These are phyloP conservation scores for Acronicta leporina DNA, from an alignment of 2,888 invertebrate species.

Conservation along the genomic window DNA sequence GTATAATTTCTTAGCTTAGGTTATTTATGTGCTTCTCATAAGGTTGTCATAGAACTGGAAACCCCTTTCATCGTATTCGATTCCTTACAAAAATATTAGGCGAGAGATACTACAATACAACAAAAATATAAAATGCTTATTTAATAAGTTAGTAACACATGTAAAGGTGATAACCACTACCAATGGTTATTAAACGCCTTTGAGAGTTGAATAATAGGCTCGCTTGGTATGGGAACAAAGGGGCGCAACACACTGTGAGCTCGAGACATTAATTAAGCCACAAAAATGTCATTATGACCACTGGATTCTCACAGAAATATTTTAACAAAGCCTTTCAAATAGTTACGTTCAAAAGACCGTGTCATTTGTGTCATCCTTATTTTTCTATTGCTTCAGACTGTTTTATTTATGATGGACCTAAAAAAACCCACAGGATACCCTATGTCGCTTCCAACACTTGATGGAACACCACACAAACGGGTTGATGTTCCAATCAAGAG, in stretches of 20 bases:
- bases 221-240: conserved; percentile 61
- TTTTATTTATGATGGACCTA: conserved; percentile 30
- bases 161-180: conserved; percentile 29
- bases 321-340: conserved; percentile 43
- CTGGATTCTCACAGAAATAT: conserved; percentile 63
- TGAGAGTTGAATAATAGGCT: conserved; percentile 53
- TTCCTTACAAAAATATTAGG: no score
- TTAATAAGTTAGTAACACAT: conserved; percentile 30
- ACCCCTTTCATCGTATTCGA: no score
- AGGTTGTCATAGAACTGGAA: no score
- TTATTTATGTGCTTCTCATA: not conserved
- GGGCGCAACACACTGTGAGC: conserved; percentile 47
- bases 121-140: conserved; percentile 16
- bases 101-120: no score
- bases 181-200: conserved; percentile 49
- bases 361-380: conserved; percentile 39
- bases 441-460: conserved; percentile 35
- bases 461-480: conserved; percentile 65
- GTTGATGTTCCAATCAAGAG: conserved; percentile 76
- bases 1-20: conserved; percentile 10
- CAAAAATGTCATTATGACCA: conserved; percentile 66
- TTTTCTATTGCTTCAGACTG: conserved; percentile 28
- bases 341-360: conserved; percentile 32
- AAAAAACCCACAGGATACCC: conserved; percentile 44
- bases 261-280: conserved; percentile 68